Evolutionary conservation across 2,113 vertebrate species (phyloP).

Genomic region (Balaeniceps rex): DNA sequence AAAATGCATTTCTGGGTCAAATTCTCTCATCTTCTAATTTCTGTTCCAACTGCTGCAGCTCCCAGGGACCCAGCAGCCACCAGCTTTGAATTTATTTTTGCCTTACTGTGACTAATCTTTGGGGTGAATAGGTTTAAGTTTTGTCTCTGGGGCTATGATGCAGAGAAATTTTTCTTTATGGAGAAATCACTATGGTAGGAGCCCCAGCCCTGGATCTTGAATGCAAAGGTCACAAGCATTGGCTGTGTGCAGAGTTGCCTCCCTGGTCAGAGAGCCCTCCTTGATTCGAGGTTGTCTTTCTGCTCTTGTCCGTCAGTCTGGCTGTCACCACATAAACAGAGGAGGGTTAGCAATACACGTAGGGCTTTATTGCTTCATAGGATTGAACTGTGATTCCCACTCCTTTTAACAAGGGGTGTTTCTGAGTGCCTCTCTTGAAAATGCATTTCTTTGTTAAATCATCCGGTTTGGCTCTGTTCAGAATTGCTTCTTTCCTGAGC

Average conservation of each 20-base stretch:
- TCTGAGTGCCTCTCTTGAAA: neutral
- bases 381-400: neutral
- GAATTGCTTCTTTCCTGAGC: neutral
- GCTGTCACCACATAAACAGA: neutral
- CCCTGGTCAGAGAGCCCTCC: neutral
- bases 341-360: neutral
- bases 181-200: neutral
- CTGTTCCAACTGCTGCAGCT: neutral
- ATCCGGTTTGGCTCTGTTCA: neutral
- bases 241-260: neutral
- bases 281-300: neutral
- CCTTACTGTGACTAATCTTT: neutral
- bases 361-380: neutral
- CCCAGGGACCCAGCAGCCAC: neutral
- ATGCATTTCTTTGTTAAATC: neutral
- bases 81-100: conserved; percentile 7
- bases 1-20: neutral
- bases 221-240: neutral
- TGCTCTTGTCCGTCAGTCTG: neutral
- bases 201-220: neutral
- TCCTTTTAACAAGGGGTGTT: neutral
- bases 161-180: neutral
- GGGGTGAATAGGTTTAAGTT: neutral
- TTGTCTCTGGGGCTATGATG: neutral
- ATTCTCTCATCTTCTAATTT: neutral